Evolutionary conservation across 64 coral and sea anemone species (phyloP).

Genomic region (Montipora efflorescens): DNA sequence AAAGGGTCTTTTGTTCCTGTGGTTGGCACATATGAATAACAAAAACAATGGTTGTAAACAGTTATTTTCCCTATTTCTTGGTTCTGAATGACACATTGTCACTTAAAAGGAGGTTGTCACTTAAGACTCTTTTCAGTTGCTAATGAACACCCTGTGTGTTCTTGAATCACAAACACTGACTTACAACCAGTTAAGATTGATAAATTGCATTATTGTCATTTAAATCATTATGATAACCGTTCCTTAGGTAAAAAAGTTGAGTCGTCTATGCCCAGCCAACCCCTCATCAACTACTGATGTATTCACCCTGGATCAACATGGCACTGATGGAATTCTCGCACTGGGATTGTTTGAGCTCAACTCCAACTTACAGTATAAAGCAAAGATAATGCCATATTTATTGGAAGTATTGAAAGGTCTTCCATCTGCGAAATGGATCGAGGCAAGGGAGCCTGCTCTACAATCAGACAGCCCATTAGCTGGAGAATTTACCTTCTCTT

Average conservation of each 20-base stretch:
- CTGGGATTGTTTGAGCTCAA: constrained; percentile 84
- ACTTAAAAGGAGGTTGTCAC: too few species aligned
- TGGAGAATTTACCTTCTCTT: constrained; percentile 93
- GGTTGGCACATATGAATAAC: too few species aligned
- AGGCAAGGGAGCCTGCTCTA: constrained; percentile 40
- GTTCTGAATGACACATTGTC: too few species aligned
- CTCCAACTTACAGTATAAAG: constrained; percentile 86
- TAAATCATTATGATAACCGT: too few species aligned
- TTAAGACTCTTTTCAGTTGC: too few species aligned
- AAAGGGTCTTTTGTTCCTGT: too few species aligned
- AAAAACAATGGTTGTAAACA: too few species aligned
- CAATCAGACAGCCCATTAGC: constrained; percentile 71
- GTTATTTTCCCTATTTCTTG: too few species aligned
- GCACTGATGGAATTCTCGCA: constrained; percentile 85
- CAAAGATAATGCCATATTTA: constrained; percentile 94
- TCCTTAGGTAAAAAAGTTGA: constrained; percentile 87
- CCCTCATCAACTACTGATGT: constrained; percentile 36
- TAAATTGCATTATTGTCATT: too few species aligned
- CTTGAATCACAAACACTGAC: too few species aligned
- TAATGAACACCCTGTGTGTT: too few species aligned
- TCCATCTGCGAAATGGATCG: constrained; percentile 87
- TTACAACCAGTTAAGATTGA: too few species aligned
- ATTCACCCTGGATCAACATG: constrained; percentile 79
- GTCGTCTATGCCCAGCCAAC: constrained; percentile 80
- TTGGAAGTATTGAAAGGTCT: constrained; percentile 86